Conservation (phyloP, 2,113 vertebrate genomes). For the Amia ocellicauda region DNA sequence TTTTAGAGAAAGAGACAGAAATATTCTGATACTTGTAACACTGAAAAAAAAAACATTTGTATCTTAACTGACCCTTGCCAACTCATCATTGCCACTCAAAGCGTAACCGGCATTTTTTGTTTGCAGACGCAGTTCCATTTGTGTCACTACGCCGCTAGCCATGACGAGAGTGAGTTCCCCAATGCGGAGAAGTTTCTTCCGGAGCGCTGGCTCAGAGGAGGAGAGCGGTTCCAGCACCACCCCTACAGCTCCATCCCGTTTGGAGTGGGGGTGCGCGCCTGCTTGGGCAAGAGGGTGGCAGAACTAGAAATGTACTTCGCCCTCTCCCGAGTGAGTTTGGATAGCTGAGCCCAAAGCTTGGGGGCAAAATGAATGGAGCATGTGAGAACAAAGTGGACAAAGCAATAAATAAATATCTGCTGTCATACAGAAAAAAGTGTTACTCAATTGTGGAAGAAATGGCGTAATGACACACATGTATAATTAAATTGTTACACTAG, state of each 20-base stretch:
- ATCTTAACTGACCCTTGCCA: no score
- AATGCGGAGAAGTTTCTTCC: slow-evolving; percentile 52
- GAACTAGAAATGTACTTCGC: slow-evolving; percentile 75
- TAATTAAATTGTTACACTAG: no score
- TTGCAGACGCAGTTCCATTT: slow-evolving; percentile 64
- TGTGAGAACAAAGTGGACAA: not conserved
- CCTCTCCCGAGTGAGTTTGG: slow-evolving; percentile 59
- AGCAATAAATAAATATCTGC: not conserved
- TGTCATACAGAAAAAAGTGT: not conserved
- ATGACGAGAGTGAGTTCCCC: slow-evolving; percentile 51
- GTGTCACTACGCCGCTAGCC: slow-evolving; percentile 61
- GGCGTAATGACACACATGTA: no score
- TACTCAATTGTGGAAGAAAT: not conserved
- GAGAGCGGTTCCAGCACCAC: slow-evolving; percentile 49
- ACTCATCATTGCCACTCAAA: no score
- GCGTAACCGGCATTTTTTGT: no score
- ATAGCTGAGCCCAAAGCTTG: no score
- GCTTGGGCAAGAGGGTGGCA: slow-evolving; percentile 68
- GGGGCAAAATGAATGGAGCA: no score
- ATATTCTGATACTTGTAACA: no score
- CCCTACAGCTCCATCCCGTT: slow-evolving; percentile 74
- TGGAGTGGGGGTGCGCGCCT: slow-evolving; percentile 65
- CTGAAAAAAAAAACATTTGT: no score
- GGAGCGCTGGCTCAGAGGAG: slow-evolving; percentile 58
- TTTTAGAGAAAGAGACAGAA: no score